phyloP scores from a whole-genome alignment of 2,888 invertebrate genomes.

The Philonicus albiceps region DNA sequence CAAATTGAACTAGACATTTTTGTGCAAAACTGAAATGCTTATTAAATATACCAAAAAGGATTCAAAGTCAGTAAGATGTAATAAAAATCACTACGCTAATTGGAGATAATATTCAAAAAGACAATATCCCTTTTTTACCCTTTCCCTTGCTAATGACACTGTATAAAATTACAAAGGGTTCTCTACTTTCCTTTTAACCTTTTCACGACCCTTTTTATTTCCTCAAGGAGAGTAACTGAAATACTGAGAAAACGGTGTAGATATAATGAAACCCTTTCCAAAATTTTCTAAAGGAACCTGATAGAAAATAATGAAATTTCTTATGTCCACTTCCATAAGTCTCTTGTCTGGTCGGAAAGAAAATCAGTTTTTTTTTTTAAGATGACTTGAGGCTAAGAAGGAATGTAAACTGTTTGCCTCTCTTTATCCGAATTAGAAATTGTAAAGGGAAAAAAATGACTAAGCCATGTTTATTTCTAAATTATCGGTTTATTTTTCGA shows the following conservation, averaged over 20 bases:
- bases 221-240: not conserved
- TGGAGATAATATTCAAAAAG: not conserved
- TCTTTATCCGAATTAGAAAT: not conserved
- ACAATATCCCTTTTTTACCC: not conserved
- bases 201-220: not conserved
- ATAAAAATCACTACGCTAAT: not conserved
- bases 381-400: not conserved
- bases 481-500: not conserved
- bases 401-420: not conserved
- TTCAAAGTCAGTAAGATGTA: not conserved
- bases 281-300: not conserved
- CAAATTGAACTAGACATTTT: not conserved
- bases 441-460: not conserved
- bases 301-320: not conserved
- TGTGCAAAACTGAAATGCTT: not conserved
- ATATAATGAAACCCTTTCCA: not conserved
- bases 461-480: not conserved
- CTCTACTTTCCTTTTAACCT: not conserved
- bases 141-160: not conserved
- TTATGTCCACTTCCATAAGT: not conserved
- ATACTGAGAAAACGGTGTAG: not conserved
- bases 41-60: not conserved
- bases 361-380: not conserved
- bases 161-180: not conserved
- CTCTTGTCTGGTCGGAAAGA: not conserved